Evolutionary conservation across 2,888 invertebrate species (phyloP), one percentile per base, ranked within the genome.

Genomic region (Eledona agricola): DNA sequence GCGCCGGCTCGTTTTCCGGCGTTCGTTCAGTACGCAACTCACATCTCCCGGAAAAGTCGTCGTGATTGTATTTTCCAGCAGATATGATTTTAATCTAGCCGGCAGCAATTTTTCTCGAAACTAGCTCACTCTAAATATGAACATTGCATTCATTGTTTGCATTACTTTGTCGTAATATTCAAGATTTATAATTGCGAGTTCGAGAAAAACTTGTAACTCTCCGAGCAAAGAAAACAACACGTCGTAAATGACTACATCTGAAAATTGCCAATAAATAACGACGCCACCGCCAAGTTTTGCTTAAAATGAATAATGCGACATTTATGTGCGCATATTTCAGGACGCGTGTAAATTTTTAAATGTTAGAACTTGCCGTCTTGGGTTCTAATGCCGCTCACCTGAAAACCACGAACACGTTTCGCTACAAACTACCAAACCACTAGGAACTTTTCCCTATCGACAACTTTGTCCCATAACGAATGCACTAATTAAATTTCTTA

Each of bases 391-490:
- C 46, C 9, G 15, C 35, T 47, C 17, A 15, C 28, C 25, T 22
- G 35, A 11, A 23, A 38, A 23, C 38, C 29, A 17, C 19, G 22
- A 35, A 35, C 28, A 31, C 38, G 49, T 49, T 49, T 20, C 29
- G 38, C 38, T 38, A 49, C 49, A 49, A 49, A 49, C 40, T 49
- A 49, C 26, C 29, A 38, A 49, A 40, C 49, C 49, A 49, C 38
- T 49, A 49, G 31, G 40, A 49, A 49, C 28, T 49, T 49, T 34
- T 47, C 38, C 23, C 23, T 49, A 49, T 49, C 40, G 49, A 49
- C 40, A 49, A 11, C 9, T 20, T 35, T 42, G 15, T 31, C 38
- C 40, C 38, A 29, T 42, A 42, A 29, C 28, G 16, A 31, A 38
- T 49, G 35, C 29, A 29, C 17, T 35, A 35, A 51, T 51, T 43